phyloP scores from a whole-genome alignment of 2,888 invertebrate species.

The Caenorhabditis sp. region DNA sequence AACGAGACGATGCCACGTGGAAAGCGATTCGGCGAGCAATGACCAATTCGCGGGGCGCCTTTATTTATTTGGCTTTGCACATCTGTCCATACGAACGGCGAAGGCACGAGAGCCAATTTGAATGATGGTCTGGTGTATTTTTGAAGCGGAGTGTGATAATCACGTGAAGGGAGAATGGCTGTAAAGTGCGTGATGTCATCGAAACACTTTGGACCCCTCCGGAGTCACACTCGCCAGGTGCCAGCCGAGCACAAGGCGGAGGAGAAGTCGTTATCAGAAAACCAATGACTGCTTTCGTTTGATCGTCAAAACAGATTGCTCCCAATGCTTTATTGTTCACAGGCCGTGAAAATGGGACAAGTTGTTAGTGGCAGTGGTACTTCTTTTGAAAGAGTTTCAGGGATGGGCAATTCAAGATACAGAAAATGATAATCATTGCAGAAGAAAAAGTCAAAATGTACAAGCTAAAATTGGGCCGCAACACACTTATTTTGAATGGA shows the following conservation, averaged over 20 bases:
- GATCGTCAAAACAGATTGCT: not conserved
- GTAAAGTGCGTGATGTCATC: not conserved
- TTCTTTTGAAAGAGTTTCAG: not conserved
- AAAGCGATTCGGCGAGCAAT: not conserved
- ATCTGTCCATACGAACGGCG: not conserved
- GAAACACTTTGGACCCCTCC: constrained; percentile 8
- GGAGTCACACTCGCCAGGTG: not conserved
- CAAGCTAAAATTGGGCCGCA: not conserved
- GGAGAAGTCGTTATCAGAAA: not conserved
- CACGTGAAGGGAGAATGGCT: not conserved
- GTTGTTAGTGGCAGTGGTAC: constrained; percentile 1
- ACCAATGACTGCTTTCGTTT: not conserved
- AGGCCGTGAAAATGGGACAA: not conserved
- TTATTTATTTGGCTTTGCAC: not conserved
- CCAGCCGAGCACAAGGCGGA: not conserved
- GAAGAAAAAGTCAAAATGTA: not conserved
- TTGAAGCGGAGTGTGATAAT: not conserved
- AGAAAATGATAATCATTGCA: not conserved
- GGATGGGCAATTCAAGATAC: not conserved
- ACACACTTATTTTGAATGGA: no score
- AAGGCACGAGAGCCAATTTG: not conserved
- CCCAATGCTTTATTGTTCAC: not conserved
- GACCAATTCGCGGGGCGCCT: no score
- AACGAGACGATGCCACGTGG: not conserved
- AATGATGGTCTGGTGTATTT: not conserved